phyloP scores from a whole-genome alignment of 2,888 invertebrate genomes.

The Leptogaster cylindrica region DNA sequence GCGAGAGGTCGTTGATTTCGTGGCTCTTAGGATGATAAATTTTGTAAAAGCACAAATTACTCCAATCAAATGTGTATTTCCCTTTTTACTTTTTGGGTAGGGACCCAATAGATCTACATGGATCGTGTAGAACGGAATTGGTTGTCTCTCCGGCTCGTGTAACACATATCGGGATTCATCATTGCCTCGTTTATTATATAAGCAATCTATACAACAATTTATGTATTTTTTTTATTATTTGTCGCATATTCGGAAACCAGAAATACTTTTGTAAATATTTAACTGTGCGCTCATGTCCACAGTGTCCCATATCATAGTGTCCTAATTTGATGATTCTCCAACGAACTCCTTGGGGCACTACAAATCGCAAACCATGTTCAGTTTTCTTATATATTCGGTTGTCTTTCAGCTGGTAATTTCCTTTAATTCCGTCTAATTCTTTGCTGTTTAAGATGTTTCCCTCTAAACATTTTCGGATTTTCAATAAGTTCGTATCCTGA shows the following conservation, averaged over 20 bases:
- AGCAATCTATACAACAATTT: not conserved
- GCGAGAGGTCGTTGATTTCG: no score
- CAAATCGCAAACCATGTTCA: not conserved
- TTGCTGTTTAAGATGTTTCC: not conserved
- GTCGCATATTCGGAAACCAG: not conserved
- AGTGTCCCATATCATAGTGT: not conserved
- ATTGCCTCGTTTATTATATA: no score
- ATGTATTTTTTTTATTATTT: not conserved
- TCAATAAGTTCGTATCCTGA: constrained; percentile 30
- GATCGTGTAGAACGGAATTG: no score
- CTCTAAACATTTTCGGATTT: constrained; percentile 23
- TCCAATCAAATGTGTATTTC: no score
- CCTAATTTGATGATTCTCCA: not conserved
- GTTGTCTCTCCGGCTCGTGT: not conserved
- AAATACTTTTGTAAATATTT: not conserved
- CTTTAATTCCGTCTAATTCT: no score
- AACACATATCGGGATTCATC: not conserved
- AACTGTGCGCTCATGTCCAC: no score
- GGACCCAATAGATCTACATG: no score
- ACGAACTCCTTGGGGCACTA: not conserved
- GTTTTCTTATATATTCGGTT: constrained; percentile 11
- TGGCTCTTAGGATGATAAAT: no score
- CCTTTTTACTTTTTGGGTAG: no score
- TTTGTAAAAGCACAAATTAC: no score
- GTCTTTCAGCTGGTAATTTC: constrained; percentile 10